Base-by-base conservation (phyloP, 2,113 vertebrate species). In the Mustela lutreola region DNA sequence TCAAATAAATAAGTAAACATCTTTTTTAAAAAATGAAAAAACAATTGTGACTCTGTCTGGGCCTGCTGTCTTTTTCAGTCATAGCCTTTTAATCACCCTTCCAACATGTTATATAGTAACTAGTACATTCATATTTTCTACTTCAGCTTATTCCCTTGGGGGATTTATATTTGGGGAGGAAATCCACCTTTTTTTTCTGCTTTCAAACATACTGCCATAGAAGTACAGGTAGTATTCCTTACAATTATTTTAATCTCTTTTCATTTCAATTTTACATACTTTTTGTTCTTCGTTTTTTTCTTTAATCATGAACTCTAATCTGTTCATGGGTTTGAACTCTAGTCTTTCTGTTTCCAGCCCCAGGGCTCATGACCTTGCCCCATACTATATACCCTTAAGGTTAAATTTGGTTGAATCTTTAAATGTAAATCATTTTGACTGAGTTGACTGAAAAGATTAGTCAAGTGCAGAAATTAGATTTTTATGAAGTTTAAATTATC, bases 401-500 rank as follows among this genome's bases (percentile, higher is more conserved):
- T 22, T 73, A 73, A 78, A 89, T 79, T 73, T 82, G 65, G 33
- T 71, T 94, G 33, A 91, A 94, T 96, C 60, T 78, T 7, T 71
- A 95, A 79, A 91, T 78, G 50, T 31, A 87, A 95, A 83, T 91
- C 33, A 81, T 83, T 70, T 93, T 63, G n/a, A 71, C n/a, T 91
- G 83, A 65, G 62, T 85, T 85, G 45, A 88, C 60, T 53, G 31
- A 87, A 95, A 90, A 92, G 8, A 94, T 75, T 53, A 85, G 53
- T 87, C 67, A 90, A 73, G 1, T 76, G 16, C 58, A 71, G n/a
- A 95, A 80, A 91, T 81, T 60, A 24, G 19, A 85, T 71, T 96
- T 95, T 92, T 78, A 86, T 3, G 24, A 88, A 96, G 56, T 93
- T 95, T 73, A 76, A 86, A 75, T 89, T 71, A 96, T 85, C 95